phyloP scores from a whole-genome alignment of 2,797 vertebrate genomes.

The Lates japonicus region DNA sequence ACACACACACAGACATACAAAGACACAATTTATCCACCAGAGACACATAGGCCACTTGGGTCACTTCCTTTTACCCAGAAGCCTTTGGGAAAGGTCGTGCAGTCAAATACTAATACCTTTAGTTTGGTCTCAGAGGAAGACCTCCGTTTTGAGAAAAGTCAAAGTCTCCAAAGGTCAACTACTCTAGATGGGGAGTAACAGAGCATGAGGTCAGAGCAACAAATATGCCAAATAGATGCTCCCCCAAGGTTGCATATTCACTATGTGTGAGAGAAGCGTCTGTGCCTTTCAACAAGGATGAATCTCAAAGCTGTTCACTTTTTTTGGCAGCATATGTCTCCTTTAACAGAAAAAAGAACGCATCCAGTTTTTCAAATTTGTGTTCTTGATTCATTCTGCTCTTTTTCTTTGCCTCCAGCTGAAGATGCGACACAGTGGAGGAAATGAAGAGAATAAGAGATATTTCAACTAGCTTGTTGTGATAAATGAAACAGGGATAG shows the following conservation, averaged over 20 bases:
- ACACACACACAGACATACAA: constrained; percentile 7
- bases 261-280: constrained; percentile 60
- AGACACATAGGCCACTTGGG: constrained; percentile 67
- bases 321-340: constrained; percentile 1
- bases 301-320: constrained; percentile 56
- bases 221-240: constrained; percentile 68
- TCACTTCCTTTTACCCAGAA: constrained; percentile 80
- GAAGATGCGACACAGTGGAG: constrained; percentile 33
- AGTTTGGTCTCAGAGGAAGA: constrained; percentile 79
- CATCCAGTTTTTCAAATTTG: constrained; percentile 53
- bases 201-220: constrained; percentile 77
- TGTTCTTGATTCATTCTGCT: constrained; percentile 60
- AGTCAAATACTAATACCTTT: constrained; percentile 84
- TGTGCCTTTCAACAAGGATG: constrained; percentile 66
- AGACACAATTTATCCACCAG: constrained; percentile 52
- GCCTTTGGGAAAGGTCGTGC: constrained; percentile 75
- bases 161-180: constrained; percentile 77
- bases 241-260: constrained; percentile 68
- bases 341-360: constrained; percentile 42
- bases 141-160: constrained; percentile 72
- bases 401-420: constrained; percentile 70
- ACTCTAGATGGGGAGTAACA: constrained; percentile 60
- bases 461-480: constrained; percentile 74
- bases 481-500: constrained; percentile 71
- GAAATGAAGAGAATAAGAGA: constrained; percentile 67